Base-by-base conservation (phyloP, 2,888 invertebrate genomes). In the Yponomeuta sedellus region DNA sequence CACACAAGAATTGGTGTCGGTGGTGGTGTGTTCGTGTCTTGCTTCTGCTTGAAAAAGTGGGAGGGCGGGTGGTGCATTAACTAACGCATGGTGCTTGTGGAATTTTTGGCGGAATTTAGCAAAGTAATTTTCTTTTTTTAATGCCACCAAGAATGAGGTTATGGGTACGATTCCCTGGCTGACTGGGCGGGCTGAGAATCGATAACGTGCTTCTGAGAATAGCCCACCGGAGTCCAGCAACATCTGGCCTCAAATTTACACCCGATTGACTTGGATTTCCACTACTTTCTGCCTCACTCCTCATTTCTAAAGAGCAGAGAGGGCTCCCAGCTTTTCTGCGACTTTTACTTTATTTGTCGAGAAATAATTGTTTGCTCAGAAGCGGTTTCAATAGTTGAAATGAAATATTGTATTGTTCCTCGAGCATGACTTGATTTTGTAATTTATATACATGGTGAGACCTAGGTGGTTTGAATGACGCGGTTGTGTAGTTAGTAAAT, bases 201-300 rank as follows among this genome's bases (percentile, higher is more conserved):
- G 34, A 5, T 34, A 34, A 3, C 16, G 16, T 16, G 44, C 12
- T 1, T 16, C 16, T 12, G 6, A 12, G 16, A 52, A 52, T 52
- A 52, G 16, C 16, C 16, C 1, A 4, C 16, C 44, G 16, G 44
- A 8, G 44, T 52, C 44, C 44, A 16, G 44, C 16, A 52, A 16
- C 44, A 52, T 52, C 44, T 52, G 44, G 44, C 12, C 44, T 52
- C 44, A 52, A 52, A 52, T 16, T 52, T 52, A 52, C 44, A 52
- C 44, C 44, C 44, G 44, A 52, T 52, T 52, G 44, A 52, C 44
- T 52, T 52, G 44, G 44, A 52, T 52, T 52, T 52, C 12, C 44
- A 52, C 44, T 16, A 16, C 44, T 52, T 16, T 52, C 16, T 16
- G 44, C 16, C 12, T 12, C 3, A 5, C 44, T 52, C 44, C 44